Percentiles rank a stretch among this genome's conserved stretches.
Evolutionary conservation across 2,797 vertebrate genomes (phyloP).

Genomic region (Xiphophorus birchmanni): DNA sequence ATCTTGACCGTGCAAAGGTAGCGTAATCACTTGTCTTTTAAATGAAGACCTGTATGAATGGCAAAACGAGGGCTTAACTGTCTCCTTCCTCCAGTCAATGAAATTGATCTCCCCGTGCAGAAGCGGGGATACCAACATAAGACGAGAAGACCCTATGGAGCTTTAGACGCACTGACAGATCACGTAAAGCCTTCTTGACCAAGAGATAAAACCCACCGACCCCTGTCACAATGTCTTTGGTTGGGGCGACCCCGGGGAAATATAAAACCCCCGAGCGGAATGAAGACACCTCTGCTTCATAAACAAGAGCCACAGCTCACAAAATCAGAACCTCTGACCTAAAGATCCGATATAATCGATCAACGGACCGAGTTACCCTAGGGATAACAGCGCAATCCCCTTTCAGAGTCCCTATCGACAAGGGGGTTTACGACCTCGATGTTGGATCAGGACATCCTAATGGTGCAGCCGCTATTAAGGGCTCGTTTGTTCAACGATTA

Average conservation of each 20-base stretch:
- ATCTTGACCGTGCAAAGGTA: constrained; percentile 80
- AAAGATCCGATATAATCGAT: constrained; percentile 61
- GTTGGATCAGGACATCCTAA: constrained; percentile 80
- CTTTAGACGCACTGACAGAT: constrained; percentile 52
- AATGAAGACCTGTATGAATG: constrained; percentile 78
- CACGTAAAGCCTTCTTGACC: neutral
- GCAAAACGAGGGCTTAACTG: constrained; percentile 67
- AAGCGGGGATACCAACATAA: constrained; percentile 55
- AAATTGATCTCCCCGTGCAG: constrained; percentile 75
- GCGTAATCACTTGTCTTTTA: constrained; percentile 79
- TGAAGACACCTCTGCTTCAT: fast-evolving
- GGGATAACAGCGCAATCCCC: constrained; percentile 81
- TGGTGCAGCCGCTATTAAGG: constrained; percentile 66
- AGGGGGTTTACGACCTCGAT: constrained; percentile 79
- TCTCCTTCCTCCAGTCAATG: constrained; percentile 68
- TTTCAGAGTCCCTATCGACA: constrained; percentile 73
- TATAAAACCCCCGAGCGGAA: constrained; percentile 53
- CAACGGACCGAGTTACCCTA: constrained; percentile 77
- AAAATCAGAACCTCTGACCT: constrained; percentile 54
- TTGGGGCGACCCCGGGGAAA: constrained; percentile 74
- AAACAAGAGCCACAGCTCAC: constrained; percentile 46
- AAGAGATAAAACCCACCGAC: fast-evolving
- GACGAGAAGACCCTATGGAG: constrained; percentile 82
- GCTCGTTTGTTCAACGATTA: constrained; percentile 78
- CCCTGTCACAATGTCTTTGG: constrained; percentile 45